Evolutionary conservation across 2,113 vertebrate genomes (phyloP).

Genomic region (Sciurus niger): DNA sequence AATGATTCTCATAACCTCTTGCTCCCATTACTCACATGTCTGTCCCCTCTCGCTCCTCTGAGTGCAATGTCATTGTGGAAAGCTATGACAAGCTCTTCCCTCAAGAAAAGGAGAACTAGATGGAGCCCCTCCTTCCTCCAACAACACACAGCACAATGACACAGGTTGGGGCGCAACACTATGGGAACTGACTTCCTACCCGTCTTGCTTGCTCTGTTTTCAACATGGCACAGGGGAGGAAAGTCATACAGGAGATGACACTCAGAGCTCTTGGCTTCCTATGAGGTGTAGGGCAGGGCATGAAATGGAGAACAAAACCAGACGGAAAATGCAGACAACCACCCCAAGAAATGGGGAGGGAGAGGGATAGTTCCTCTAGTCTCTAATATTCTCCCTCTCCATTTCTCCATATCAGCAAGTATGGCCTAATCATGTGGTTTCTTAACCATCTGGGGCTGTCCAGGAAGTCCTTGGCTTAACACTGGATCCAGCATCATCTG

Average conservation of each 20-base stretch:
- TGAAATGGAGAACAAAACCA: neutral
- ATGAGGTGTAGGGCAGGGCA: neutral
- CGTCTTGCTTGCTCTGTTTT: neutral
- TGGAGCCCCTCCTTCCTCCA: neutral
- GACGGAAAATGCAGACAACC: neutral
- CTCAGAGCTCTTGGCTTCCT: neutral
- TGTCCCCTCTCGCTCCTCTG: too few species aligned
- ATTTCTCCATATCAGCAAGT: neutral
- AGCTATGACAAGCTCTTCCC: neutral
- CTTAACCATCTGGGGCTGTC: neutral
- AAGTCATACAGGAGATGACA: fast-evolving
- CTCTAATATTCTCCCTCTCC: neutral
- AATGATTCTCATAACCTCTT: too few species aligned
- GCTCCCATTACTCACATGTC: too few species aligned
- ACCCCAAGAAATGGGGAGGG: neutral
- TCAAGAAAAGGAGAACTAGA: neutral
- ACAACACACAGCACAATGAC: neutral
- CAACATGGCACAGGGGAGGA: neutral
- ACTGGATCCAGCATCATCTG: neutral
- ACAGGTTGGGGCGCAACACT: neutral
- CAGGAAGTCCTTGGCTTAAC: neutral
- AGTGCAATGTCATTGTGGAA: fast-evolving
- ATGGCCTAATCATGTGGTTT: neutral
- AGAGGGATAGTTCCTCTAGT: neutral
- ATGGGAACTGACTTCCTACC: too few species aligned